phyloP scores from a whole-genome alignment of 2,113 vertebrate genomes.

The Atrichornis clamosus region DNA sequence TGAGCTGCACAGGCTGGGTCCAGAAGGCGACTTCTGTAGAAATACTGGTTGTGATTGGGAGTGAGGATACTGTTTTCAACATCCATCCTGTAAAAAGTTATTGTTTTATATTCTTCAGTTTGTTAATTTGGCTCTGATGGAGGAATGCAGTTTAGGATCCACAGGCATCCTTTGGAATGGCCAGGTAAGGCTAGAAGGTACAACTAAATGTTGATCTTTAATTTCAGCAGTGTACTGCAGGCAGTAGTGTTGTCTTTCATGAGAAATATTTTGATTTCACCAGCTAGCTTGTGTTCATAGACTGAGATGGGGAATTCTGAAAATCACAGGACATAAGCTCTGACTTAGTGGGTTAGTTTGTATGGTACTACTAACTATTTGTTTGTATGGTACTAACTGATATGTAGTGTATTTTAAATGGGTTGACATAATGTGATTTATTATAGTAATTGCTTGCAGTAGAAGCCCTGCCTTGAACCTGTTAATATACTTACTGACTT shows the following conservation, averaged over 20 bases:
- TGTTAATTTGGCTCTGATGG: slow-evolving; percentile 26
- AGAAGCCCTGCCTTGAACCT: not conserved
- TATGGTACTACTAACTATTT: not conserved
- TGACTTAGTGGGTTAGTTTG: not conserved
- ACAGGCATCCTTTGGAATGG: not conserved
- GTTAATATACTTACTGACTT: not conserved
- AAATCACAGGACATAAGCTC: not conserved
- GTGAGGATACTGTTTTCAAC: not conserved
- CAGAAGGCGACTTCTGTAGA: not conserved
- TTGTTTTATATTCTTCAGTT: not conserved
- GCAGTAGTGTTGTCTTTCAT: not conserved
- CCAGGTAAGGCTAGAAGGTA: slow-evolving; percentile 66
- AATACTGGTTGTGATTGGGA: not conserved
- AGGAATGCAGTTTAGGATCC: slow-evolving; percentile 33
- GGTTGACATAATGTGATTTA: not conserved
- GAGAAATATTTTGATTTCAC: not conserved
- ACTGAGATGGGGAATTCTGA: not conserved
- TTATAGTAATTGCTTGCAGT: not conserved
- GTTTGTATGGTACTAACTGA: not conserved
- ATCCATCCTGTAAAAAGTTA: not conserved
- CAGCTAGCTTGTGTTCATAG: not conserved
- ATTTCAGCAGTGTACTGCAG: not conserved
- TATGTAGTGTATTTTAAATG: not conserved
- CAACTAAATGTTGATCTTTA: not conserved
- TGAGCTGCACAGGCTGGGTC: not conserved